These are phyloP conservation scores for Sander vitreus DNA, from an alignment of 2,113 vertebrate genomes.

Conservation along the genomic window DNA sequence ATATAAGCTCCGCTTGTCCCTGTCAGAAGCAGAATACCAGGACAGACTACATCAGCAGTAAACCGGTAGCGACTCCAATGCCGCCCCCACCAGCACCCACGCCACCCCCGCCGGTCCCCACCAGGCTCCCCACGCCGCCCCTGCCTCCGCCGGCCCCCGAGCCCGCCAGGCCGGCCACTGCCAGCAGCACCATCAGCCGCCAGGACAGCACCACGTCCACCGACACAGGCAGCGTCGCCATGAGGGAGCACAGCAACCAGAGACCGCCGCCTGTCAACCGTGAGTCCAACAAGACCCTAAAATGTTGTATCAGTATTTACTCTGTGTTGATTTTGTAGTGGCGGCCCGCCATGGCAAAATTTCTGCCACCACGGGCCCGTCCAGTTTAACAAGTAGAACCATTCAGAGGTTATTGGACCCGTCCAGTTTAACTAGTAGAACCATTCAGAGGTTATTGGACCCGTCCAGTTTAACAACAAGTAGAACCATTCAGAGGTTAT, in stretches of 20 bases:
- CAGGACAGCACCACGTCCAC: conserved; percentile 89
- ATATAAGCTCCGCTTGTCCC: background rate
- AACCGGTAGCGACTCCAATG: conserved; percentile 61
- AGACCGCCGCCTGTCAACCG: conserved; percentile 78
- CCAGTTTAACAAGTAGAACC: too few relatives aligned
- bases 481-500: too few relatives aligned
- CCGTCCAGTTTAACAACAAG: too few relatives aligned
- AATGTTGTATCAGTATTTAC: too few relatives aligned
- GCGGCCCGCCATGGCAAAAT: too few relatives aligned
- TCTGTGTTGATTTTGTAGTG: too few relatives aligned
- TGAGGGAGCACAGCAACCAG: conserved; percentile 85
- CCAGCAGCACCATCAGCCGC: conserved; percentile 75
- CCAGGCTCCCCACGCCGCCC: conserved; percentile 74
- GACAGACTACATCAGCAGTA: conserved; percentile 80
- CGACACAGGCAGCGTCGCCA: conserved; percentile 77
- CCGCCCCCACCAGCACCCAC: conserved; percentile 69
- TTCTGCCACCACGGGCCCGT: too few relatives aligned
- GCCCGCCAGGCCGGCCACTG: conserved; percentile 53
- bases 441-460: too few relatives aligned
- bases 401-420: too few relatives aligned
- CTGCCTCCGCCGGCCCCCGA: conserved; percentile 77
- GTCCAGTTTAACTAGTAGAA: too few relatives aligned
- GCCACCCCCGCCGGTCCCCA: conserved; percentile 68
- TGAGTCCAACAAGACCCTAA: conserved; percentile 48
- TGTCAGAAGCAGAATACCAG: conserved; percentile 89